Evolutionary conservation across 1,140 invertebrate species (phyloP).

Genomic region (Brachionus koreanus): DNA sequence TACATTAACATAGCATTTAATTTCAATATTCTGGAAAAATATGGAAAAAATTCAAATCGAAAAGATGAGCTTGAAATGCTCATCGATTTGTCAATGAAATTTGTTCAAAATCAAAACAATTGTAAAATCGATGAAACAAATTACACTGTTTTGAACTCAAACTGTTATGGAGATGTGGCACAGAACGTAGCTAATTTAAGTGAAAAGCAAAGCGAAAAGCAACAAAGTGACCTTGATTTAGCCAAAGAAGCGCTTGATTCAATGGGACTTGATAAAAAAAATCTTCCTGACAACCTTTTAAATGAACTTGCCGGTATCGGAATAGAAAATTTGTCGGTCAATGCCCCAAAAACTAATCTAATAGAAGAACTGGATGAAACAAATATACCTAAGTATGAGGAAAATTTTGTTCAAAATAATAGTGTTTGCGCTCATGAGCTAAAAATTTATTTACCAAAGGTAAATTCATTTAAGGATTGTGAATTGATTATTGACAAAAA

Average conservation of each 20-base stretch:
- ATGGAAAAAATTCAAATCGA: conserved; percentile 1
- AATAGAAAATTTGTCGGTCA: not conserved
- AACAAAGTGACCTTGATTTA: not conserved
- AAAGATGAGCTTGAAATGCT: conserved; percentile 13
- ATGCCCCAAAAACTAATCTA: not conserved
- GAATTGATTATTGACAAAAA: conserved; percentile 10
- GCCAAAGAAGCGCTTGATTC: conserved; percentile 15
- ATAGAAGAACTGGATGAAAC: conserved; percentile 7
- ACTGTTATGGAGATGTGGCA: not conserved
- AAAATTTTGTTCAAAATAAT: not conserved
- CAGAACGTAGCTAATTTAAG: not conserved
- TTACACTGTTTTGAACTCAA: not conserved
- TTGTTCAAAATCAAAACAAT: conserved; percentile 15
- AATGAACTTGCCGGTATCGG: not conserved
- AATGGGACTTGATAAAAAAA: not conserved
- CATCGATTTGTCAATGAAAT: not conserved
- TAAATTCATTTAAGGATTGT: conserved; percentile 28
- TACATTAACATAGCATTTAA: conserved; percentile 3
- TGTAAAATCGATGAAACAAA: not conserved
- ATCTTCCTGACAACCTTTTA: not conserved
- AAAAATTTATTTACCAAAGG: not conserved
- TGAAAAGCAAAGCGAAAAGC: not conserved
- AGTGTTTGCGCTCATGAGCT: not conserved
- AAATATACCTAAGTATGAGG: not conserved
- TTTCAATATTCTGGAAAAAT: not conserved